Base-by-base conservation (phyloP, 2,888 invertebrate species). In the Eretmocerus hayati region DNA sequence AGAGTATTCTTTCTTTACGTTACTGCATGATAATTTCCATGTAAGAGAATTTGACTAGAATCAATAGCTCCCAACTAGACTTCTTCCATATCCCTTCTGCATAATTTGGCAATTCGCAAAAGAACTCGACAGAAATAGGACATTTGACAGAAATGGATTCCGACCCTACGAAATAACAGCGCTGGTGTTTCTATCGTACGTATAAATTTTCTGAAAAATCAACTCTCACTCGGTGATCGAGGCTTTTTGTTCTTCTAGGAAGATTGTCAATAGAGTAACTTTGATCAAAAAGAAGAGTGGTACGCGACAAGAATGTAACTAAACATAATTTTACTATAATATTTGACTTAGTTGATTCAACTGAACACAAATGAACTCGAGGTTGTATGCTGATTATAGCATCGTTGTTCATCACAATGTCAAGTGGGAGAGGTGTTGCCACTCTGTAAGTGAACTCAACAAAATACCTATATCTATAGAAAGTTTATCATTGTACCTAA, bases 391-490 rank as follows among this genome's bases (percentile, higher is more conserved):
- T 69, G 71, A 66, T 69, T 48, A 69, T 51, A 69, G 70, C 71
- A 65, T 69, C 67, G 62, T 69, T 70, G 65, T 58, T 58, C 69
- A 66, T 67, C 54, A 64, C 69, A 68, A 65, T 65, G 63, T 65
- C 69, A 67, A 67, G 69, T 68, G 66, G 65, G 64, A 66, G 65
- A 70, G 67, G 67, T 65, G 64, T 69, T 69, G 62, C 71, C 67
- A 66, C 67, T 70, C 70, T 71, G 71, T 71, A 71, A 71, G 71
- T 71, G 61, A 68, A 65, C 62, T 59, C 59, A 69, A 67, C 62
- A 62, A 67, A 67, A 66, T 67, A 63, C n/a, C n/a, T 64, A 60
- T 67, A 65, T 67, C 61, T 65, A 62, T 67, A 63, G 59, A 63
- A 60, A 59, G 62, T 64, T 63, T 42, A 52, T 47, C 46, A 47